These are phyloP conservation scores for Callospermophilus lateralis DNA, from an alignment of 2,113 vertebrate genomes.

Conservation along the genomic window DNA sequence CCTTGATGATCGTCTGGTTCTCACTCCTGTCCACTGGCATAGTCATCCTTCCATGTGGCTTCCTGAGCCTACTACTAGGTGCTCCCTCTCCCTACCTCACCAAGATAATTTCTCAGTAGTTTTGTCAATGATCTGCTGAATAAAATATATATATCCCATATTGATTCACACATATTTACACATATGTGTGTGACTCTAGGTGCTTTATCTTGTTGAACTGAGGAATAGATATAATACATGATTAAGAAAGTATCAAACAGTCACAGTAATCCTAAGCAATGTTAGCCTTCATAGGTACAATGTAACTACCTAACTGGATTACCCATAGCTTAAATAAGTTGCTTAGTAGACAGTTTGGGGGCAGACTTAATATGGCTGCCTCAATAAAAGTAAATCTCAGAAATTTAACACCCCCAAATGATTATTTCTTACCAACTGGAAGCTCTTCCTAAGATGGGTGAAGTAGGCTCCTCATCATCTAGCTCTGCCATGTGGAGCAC, in stretches of 20 bases:
- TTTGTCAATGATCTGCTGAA: background rate
- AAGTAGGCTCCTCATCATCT: background rate
- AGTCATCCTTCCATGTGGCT: background rate
- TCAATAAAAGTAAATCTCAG: conserved; percentile 1
- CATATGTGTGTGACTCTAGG: background rate
- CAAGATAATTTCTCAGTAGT: background rate
- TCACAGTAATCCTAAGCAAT: background rate
- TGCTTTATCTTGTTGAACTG: background rate
- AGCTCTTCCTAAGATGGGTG: background rate
- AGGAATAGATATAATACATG: background rate
- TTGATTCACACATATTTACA: background rate
- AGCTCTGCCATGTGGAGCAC: background rate
- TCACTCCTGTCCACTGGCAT: background rate
- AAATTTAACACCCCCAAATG: background rate
- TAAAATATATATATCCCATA: background rate
- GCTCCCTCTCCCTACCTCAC: background rate
- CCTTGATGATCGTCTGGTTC: background rate
- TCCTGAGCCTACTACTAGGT: background rate
- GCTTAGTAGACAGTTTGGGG: background rate
- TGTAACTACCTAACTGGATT: background rate
- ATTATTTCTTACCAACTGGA: background rate
- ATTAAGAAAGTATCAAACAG: background rate
- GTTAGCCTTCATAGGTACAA: background rate
- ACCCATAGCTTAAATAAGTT: background rate
- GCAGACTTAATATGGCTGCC: background rate